Evolutionary conservation across 2,113 vertebrate species (phyloP), one percentile per base, ranked within the genome.

Genomic region (Lathamus discolor): DNA sequence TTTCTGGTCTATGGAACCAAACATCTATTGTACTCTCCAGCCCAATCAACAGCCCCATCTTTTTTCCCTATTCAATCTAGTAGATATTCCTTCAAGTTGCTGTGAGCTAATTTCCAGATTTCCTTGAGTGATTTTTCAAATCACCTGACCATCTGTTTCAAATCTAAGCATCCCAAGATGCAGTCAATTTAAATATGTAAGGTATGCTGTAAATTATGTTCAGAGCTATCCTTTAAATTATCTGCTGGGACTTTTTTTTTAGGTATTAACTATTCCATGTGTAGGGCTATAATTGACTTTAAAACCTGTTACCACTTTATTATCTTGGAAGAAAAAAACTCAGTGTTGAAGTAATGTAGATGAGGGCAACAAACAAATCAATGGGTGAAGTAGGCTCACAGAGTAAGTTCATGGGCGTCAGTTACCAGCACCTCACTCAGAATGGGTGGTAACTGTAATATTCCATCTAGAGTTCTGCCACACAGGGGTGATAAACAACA

Each of bases 101-200:
- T 70, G 10, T 80, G 67, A 92, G 84, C 17, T 93, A 70, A 83
- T 95, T 93, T 93, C n/a, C 31, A 90, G 83, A 69, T 92, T 92
- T 96, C 83, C 93, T 93, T 90, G 66, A 93, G 49, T 74, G 74
- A 83, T 92, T 94, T 96, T 96, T 94, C 66, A 94, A 95, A 93
- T 96, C 95, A 96, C 91, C 89, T 96, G 96, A 88, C 95, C 92
- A 96, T 93, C 92, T 96, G 95, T 93, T 95, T 92, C 91, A 91
- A 76, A 95, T 96, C 87, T 83, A 91, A 95, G 11, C 54, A 74
- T 77, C 83, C 37, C 59, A 74, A 80, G 62, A 88, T 69, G 67
- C 59, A 92, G 23, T 70, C 72, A 95, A 33, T 90, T 84, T 85
- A 79, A 95, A 87, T 86, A 86, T 12, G 11, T 14, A 85, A 70